Base-by-base conservation (phyloP, 2,113 vertebrate species). In the Eolophus roseicapilla region DNA sequence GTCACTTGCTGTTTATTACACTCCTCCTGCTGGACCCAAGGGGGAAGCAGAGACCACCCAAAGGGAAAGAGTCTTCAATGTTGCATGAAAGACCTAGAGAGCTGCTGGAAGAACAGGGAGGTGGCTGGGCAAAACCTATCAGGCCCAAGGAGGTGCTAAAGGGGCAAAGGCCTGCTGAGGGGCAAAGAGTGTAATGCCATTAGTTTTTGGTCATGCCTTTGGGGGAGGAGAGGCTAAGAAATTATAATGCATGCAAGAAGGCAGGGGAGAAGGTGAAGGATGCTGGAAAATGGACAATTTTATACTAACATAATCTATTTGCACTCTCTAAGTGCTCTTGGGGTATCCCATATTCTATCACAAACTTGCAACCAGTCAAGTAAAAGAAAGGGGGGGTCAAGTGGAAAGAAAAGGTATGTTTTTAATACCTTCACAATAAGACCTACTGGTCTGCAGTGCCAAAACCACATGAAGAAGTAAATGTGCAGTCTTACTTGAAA, bases 181-280 rank as follows among this genome's bases (percentile, higher is more conserved):
- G 16, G 25, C 12, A 71, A 43, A 11, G 19, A 55, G 9, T 46
- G 13, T 55, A 69, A 43, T 43, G 17, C 9, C 2, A 8, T 43
- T 75, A 7, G 25, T 20, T 69, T 92, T 62, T 44, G 37, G 9
- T 46, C 53, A 47, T 29, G 23, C 3, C 77, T 69, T 47, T 60
- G 44, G 33, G 27, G 31, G 3, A 52, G 5, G 9, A 4, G 7
- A 44, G 24, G 29, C 19, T 68, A 60, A 73, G 37, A 83, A 78
- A 81, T 29, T 7, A 44, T 13, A 14, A 80, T 13, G 18, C 23
- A 28, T 0, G 0, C 31, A 41, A 28, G 37, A 31, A 63, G 15
- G 20, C 4, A 67, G 16, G 8, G 19, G 2, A 83, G 11, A 83
- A 53, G 16, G 23, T 39, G 14, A 76, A 85, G 18, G 5, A 47